These are phyloP conservation scores for Corydoras sp. DNA, from an alignment of 2,113 vertebrate genomes.

Conservation along the genomic window DNA sequence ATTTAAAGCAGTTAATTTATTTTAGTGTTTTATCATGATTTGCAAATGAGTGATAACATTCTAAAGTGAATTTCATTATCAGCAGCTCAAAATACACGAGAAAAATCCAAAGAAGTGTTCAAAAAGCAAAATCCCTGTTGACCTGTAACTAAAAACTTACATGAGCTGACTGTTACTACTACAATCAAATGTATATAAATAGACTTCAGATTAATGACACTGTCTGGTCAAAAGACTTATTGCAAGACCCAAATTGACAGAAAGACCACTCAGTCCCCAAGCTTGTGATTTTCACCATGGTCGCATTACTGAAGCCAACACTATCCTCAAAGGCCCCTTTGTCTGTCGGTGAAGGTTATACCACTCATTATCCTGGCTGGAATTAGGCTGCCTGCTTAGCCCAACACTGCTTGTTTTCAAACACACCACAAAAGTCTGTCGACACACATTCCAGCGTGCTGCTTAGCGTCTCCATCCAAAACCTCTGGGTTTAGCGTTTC, in stretches of 20 bases:
- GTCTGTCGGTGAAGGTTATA: conserved; percentile 57
- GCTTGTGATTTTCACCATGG: conserved; percentile 64
- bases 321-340: conserved; percentile 69
- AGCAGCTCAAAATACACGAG: too few relatives aligned
- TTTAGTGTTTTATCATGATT: too few relatives aligned
- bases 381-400: conserved; percentile 32
- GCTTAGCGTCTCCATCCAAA: conserved; percentile 25
- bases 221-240: conserved; percentile 26
- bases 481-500: conserved; percentile 33
- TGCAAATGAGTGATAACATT: too few relatives aligned
- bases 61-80: too few relatives aligned
- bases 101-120: too few relatives aligned
- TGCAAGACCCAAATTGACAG: conserved; percentile 4
- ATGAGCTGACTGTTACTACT: too few relatives aligned
- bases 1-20: too few relatives aligned
- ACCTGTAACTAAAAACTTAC: too few relatives aligned
- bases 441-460: conserved; percentile 49
- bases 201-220: conserved; percentile 28
- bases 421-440: conserved; percentile 47
- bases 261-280: conserved; percentile 42
- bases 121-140: too few relatives aligned
- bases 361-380: conserved; percentile 52
- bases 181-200: conserved; percentile 23
- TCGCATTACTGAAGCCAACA: conserved; percentile 60
- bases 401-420: conserved; percentile 56